Evolutionary conservation across 1,140 invertebrate species (phyloP), one percentile per base, ranked within the genome.

Genomic region (Radopholus similis): DNA sequence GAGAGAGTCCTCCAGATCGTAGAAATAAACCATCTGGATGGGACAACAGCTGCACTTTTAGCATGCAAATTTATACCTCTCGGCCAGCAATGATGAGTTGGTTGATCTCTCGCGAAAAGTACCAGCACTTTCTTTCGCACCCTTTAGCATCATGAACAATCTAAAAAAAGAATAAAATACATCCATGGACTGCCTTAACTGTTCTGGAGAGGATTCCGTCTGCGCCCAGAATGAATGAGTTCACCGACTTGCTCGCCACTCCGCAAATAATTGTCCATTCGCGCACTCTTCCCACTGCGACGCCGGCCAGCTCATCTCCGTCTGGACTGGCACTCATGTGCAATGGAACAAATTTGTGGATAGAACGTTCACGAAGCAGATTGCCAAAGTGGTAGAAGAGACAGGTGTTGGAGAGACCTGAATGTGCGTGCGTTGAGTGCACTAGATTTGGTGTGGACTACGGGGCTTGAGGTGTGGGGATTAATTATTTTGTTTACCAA

Each of bases 21-120:
- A 81, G 58, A 81, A 81, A 59, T 82, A 71, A 9, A 81, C 67
- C 76, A 79, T 81, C 74, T 79, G 37, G 30, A 8, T 51, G 8
- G 15, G 21, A 8, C 5, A 47, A 5, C 47, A 51, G 15, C 23
- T 1, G 6, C n/a, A 21, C 23, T 51, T 28, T 26, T n/a, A 38
- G n/a, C 28, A 2, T 26, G 8, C 2, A 18, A n/a, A 13, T 32
- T 59, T 62, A 8, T 4, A 77, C 76, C 32, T 77, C 77, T 32
- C 67, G 49, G 28, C 63, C 62, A 13, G 74, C 75, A 18, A 77
- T 28, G 28, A 80, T 54, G 11, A 77, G 51, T 60, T 77, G 72
- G 47, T 80, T 70, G n/a, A 51, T 71, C n/a, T 35, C 30, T n/a
- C 32, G 28, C 26, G 34, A 54, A 32, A 76, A 77, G 37, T 56